Evolutionary conservation across 1,140 invertebrate genomes (phyloP), one percentile per base, ranked within the genome.

Genomic region (Bursaphelenchus mucronatus): DNA sequence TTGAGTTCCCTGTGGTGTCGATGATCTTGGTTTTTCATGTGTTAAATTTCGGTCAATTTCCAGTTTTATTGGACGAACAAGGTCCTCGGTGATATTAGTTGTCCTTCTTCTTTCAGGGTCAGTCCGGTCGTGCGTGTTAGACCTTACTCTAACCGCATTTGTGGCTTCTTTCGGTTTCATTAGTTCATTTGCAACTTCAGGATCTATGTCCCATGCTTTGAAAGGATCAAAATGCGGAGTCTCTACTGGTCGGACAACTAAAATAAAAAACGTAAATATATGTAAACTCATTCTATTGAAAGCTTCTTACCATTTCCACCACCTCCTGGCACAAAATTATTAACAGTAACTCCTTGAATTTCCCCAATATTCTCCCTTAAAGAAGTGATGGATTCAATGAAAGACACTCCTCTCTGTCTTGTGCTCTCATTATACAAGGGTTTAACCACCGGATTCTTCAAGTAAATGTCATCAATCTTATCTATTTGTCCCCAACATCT

Each of bases 401-500:
- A 59, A 50, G n/a, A 19, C 3, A 59, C 57, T 6, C 57, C 57
- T 44, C 40, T 39, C 40, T 39, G 40, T 50, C 64, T 10, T n/a
- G 43, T 17, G 17, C 68, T 65, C 72, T 4, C 15, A 8, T 13
- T 10, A 21, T 62, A 58, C 17, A 57, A 39, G 1, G 55, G 13
- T 13, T 49, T 13, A 4, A 61, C 51, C 17, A 75, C 30, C 4
- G 70, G 71, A 58, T 71, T 71, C 39, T 64, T 47, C 56, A 71
- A 59, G 53, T 71, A 71, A 30, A 71, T 74, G 47, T 71, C 64
- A 11, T 73, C 70, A 55, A 72, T 72, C 13, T 68, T 11, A 19
- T 73, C 67, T 11, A 74, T 67, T 43, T 70, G 59, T 10, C 70
- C 70, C 71, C 70, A 72, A 46, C 69, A 70, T 54, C 63, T 70